Evolutionary conservation across 2,797 vertebrate genomes (phyloP).

Genomic region (Enteromius afrohamiltoni): DNA sequence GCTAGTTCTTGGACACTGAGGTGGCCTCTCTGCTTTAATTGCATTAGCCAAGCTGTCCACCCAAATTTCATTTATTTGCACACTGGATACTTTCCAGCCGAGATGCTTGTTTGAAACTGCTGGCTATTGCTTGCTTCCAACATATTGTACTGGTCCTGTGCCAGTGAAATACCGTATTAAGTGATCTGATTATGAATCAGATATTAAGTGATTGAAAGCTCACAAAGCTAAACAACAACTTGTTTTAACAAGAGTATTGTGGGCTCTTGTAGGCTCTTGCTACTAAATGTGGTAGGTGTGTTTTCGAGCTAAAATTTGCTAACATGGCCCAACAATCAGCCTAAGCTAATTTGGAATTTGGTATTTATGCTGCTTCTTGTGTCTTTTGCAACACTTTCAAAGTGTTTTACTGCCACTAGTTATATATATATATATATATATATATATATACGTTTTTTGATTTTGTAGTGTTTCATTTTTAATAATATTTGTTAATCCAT

Average conservation of each 20-base stretch:
- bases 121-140: constrained; percentile 18
- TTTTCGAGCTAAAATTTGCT: neutral
- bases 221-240: constrained; percentile 6
- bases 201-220: constrained; percentile 36
- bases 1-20: constrained; percentile 34
- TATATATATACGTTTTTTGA: too few species aligned
- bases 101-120: constrained; percentile 35
- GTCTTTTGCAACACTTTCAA: neutral
- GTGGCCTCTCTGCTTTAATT: constrained; percentile 46
- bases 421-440: too few species aligned
- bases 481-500: constrained; percentile 2
- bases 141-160: constrained; percentile 43
- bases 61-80: constrained; percentile 57
- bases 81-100: constrained; percentile 33
- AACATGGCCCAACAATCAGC: too few species aligned
- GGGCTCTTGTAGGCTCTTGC: neutral
- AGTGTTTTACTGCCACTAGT: neutral
- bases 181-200: constrained; percentile 22
- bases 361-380: neutral
- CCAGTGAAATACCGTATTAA: constrained; percentile 24
- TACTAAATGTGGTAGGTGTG: neutral
- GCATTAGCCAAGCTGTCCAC: constrained; percentile 53
- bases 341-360: too few species aligned
- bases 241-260: neutral
- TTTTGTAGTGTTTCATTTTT: too few species aligned